phyloP scores from a whole-genome alignment of 2,113 vertebrate species.

The Sialia sialis region DNA sequence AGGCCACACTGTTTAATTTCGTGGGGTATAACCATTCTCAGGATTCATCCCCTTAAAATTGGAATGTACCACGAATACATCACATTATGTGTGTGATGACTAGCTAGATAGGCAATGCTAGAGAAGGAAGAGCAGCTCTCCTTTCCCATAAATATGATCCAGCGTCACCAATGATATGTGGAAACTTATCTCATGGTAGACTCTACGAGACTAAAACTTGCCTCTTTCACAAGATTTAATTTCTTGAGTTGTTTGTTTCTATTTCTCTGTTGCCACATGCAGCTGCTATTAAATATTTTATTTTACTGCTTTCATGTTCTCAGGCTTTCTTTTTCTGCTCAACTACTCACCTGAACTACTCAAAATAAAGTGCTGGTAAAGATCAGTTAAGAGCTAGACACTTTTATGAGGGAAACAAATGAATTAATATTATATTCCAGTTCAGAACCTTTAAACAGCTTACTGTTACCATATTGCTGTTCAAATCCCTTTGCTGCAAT shows the following conservation, averaged over 20 bases:
- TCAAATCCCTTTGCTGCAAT: neutral
- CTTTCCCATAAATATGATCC: neutral
- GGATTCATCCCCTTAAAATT: neutral
- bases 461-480: neutral
- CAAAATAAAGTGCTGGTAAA: neutral
- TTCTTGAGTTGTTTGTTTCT: neutral
- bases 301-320: neutral
- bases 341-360: neutral
- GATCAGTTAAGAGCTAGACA: neutral
- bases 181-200: neutral
- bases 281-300: neutral
- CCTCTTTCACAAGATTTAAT: neutral
- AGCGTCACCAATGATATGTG: neutral
- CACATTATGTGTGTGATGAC: fast-evolving
- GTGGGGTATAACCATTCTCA: neutral
- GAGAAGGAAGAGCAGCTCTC: neutral
- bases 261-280: neutral
- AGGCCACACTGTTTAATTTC: neutral
- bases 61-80: neutral
- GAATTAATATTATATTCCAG: neutral
- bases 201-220: neutral
- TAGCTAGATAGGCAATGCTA: neutral
- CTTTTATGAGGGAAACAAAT: neutral
- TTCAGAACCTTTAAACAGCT: neutral
- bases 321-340: neutral